Percentiles rank a stretch among this genome's conserved stretches.
phyloP scores from a whole-genome alignment of 2,113 vertebrate species.

The Willisornis vidua region DNA sequence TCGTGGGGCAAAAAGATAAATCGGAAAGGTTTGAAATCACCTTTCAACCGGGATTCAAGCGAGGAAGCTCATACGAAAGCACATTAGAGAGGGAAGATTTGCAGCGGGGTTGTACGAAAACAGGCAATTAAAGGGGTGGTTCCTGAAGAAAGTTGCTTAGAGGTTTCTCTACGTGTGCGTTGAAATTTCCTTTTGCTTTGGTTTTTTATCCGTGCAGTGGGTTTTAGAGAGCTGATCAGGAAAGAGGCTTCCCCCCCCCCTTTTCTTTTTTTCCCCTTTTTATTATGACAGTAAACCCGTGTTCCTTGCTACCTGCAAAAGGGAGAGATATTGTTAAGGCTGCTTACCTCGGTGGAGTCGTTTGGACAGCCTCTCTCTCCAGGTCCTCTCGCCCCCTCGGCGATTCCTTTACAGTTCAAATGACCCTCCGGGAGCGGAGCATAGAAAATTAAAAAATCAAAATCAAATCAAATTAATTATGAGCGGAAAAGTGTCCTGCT shows the following conservation, averaged over 20 bases:
- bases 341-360: constrained; percentile 75
- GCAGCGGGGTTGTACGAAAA: not conserved
- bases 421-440: constrained; percentile 56
- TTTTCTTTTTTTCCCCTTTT: not conserved
- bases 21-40: not conserved
- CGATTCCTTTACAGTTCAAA: constrained; percentile 72
- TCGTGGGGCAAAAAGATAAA: not conserved
- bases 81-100: not conserved
- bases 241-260: not conserved
- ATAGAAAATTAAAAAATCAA: constrained; percentile 38
- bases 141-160: constrained; percentile 65
- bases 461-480: constrained; percentile 65
- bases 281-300: not conserved
- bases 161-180: not conserved
- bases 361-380: constrained; percentile 58
- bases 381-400: constrained; percentile 47
- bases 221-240: not conserved
- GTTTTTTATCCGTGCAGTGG: not conserved
- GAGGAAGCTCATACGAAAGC: not conserved
- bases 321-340: constrained; percentile 27
- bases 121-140: not conserved
- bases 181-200: not conserved
- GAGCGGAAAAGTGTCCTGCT: constrained; percentile 65
- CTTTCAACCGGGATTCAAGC: not conserved
- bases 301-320: constrained; percentile 10